Evolutionary conservation across 2,797 vertebrate genomes (phyloP), one percentile per base, ranked within the genome.

Genomic region (Orientallactaga sibirica): DNA sequence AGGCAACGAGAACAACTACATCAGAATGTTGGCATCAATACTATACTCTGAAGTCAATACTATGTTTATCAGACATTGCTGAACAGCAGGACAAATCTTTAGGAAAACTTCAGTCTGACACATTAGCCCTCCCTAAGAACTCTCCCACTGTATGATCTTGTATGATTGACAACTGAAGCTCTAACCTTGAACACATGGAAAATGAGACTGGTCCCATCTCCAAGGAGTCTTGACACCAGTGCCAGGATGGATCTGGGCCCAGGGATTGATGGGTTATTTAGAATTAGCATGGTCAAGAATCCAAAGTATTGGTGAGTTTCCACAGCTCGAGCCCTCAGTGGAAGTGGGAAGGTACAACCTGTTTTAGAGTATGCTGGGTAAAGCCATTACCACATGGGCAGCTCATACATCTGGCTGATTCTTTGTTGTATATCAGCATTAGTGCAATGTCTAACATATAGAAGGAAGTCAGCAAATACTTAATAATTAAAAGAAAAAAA

Each of bases 381-480:
- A 92, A 73, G 48, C 15, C 24, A 74, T 66, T 71, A 19, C 33
- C 37, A 43, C 1, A 15, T 48, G 20, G 7, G 11, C 27, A 94
- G 64, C 3, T 73, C 16, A 7, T 29, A 10, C 70, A 5, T 79
- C 52, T 52, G 82, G 43, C 27, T 78, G 61, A 3, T 64, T 66
- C 41, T 77, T 22, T 64, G 24, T 78, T 82, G 3, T 74, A 25
- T 18, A 7, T 29, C 15, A 62, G 24, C 16, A 64, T 77, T 91
- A 75, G 41, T 4, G 37, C 3, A 4, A 55, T 62, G 29, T 55
- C 66, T 62, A 24, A 78, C 18, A 87, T 0, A 7, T 3, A 71
- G 62, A n/a, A 93, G 19, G 66, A 82, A 86, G 82, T 91, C 41
- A 82, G 71, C 64, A 89, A 86, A 73, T 89, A 67, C 83, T 93